Base-by-base conservation (phyloP, 2,113 vertebrate species). In the Nothocercus nigrocapillus region DNA sequence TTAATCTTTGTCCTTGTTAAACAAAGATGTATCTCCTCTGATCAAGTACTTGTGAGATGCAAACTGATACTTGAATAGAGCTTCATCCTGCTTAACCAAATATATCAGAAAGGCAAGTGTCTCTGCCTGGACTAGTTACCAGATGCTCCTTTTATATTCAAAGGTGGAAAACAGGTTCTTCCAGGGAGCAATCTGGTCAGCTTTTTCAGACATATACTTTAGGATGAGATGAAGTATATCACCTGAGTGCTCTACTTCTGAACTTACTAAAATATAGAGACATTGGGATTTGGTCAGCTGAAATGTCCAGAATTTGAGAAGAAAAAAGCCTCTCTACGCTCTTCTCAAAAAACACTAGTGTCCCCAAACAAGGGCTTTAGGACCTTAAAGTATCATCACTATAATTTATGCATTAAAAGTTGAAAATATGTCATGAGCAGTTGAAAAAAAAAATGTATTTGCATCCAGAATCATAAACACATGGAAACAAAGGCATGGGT, bases 321-420 rank as follows among this genome's bases (percentile, higher is more conserved):
- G 44, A 70, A 61, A 1, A 7, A 64, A 83, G 34, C 2, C 36
- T 21, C 5, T 54, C 18, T 28, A 17, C 21, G 64, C 17, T 17
- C 34, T 5, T 51, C 24, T 56, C 27, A 85, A 77, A 77, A 85
- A 51, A 4, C 8, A 63, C 10, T 17, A 45, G 13, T 40, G 28
- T 73, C 13, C 61, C 7, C 28, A 58, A 79, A 54, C 2, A 74
- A 63, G 13, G 45, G 4, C 7, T 90, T 44, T 51, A 85, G 34
- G 44, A 42, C 21, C 16, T 61, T 64, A 64, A 42, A 4, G 40
- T 13, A 20, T 4, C 4, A 1, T 66, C 47, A 25, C 1, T 25
- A 5, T 58, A 90, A 56, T 1, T 38, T 49, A 20, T 1, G 5
- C 28, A 51, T 68, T 5, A 49, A 90, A 68, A 73, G 4, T 0